These are phyloP conservation scores for Thinocorus orbignyianus DNA, from an alignment of 2,113 vertebrate genomes.

Conservation along the genomic window DNA sequence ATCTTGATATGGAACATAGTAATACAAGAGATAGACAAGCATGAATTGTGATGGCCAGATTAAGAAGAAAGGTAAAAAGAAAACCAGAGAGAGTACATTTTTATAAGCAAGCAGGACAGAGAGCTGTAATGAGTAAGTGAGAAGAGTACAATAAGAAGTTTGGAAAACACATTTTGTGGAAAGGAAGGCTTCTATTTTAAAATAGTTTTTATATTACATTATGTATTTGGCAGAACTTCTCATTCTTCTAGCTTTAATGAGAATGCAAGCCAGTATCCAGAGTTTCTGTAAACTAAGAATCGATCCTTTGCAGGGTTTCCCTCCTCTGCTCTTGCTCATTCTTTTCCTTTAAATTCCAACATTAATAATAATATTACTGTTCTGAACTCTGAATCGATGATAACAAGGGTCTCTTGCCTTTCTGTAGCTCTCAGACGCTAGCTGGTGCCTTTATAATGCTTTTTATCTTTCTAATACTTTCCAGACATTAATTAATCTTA, in stretches of 20 bases:
- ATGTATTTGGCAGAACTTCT: conserved; percentile 1
- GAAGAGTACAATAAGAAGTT: background rate
- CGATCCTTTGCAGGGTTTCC: background rate
- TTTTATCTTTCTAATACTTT: background rate
- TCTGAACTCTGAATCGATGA: background rate
- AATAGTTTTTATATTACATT: conserved; percentile 25
- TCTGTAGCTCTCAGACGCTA: background rate
- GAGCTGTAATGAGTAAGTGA: background rate
- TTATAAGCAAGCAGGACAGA: background rate
- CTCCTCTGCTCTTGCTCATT: background rate
- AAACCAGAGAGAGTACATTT: background rate
- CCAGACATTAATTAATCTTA: background rate
- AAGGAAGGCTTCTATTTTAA: conserved; percentile 27
- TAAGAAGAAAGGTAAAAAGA: background rate
- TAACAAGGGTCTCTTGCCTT: background rate
- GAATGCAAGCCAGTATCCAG: background rate
- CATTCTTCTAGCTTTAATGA: conserved; percentile 5
- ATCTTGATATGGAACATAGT: background rate
- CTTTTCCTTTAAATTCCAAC: background rate
- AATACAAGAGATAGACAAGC: background rate
- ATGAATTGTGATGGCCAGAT: background rate
- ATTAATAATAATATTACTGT: background rate
- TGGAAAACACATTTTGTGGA: conserved; percentile 42
- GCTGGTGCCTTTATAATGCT: background rate
- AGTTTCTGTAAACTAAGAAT: background rate